Base-by-base conservation (phyloP, 2,888 invertebrate genomes). In the Dendrolimus houi region DNA sequence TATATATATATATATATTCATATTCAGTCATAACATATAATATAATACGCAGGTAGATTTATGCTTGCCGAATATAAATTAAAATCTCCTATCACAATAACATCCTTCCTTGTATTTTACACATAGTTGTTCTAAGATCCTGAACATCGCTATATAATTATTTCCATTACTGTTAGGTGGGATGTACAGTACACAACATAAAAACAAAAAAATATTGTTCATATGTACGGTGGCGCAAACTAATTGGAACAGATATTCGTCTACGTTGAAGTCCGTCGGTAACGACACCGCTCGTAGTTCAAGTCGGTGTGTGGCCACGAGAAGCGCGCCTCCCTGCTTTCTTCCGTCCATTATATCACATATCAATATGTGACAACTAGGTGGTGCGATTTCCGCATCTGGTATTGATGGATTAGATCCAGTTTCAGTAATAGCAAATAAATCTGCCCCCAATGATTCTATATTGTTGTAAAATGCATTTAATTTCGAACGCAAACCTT, bases 51-150 rank as follows among this genome's bases (percentile, higher is more conserved):
- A 1, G n/a, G n/a, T n/a, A n/a, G n/a, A 47, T 47, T 47, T 10
- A 9, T 47, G 3, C 12, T 47, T 9, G 47, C 47, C 12, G 60
- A 62, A 2, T 47, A 47, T 58, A 60, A 56, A 52, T 60, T 60
- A 56, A 60, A 58, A 55, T 60, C 60, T n/a, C n/a, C n/a, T 13
- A 60, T 47, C 9, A 62, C 60, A 52, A 62, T 52, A 7, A 62
- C 55, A n/a, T n/a, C n/a, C n/a, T 9, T 55, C 53, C 1, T 56
- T 53, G 55, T 60, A 63, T 41, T 57, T 57, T n/a, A 56, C 55
- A 58, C 60, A 60, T 52, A 59, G n/a, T 13, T 59, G 56, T 58
- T 61, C 61, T 56, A 61, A 56, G 17, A 62, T 56, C 13, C 52
- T 54, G 47, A 61, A 61, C 52, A 61, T 57, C 14, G 53, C 17